Evolutionary conservation across 2,113 vertebrate species (phyloP).

Genomic region (Dasyurus viverrinus): DNA sequence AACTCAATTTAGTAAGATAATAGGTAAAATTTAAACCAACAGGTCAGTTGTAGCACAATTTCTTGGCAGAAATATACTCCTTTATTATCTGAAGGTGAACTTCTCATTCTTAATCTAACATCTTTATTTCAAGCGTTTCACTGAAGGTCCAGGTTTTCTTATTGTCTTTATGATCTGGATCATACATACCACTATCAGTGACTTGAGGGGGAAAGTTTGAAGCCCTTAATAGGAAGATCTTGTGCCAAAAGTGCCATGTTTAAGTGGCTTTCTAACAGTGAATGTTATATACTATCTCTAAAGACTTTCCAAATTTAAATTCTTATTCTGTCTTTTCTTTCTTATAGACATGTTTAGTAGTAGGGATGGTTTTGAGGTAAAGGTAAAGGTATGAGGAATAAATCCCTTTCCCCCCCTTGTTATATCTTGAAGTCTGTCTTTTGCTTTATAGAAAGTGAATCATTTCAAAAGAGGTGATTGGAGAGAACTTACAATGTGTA

Average conservation of each 20-base stretch:
- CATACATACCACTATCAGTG: background rate
- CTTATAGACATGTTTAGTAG: background rate
- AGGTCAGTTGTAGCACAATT: background rate
- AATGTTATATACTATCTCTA: background rate
- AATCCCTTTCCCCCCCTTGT: background rate
- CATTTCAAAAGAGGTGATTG: slow-evolving; percentile 17
- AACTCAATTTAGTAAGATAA: background rate
- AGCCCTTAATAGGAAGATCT: background rate
- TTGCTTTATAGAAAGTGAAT: background rate
- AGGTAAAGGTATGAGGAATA: background rate
- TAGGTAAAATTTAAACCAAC: background rate
- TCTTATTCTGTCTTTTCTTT: background rate
- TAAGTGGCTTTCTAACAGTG: background rate
- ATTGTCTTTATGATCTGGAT: background rate
- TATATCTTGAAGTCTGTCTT: background rate
- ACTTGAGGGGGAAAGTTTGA: background rate
- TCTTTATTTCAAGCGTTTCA: background rate
- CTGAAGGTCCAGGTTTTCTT: background rate
- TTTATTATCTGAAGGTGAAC: background rate
- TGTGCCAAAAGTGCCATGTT: background rate
- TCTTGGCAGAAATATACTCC: background rate
- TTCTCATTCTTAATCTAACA: background rate
- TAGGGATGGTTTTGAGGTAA: background rate
- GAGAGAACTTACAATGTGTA: background rate
- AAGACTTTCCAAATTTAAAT: background rate